Percentiles rank a stretch among this genome's conserved stretches.
Conservation (phyloP, 2,888 invertebrate species). For the Oscheius sp. region DNA sequence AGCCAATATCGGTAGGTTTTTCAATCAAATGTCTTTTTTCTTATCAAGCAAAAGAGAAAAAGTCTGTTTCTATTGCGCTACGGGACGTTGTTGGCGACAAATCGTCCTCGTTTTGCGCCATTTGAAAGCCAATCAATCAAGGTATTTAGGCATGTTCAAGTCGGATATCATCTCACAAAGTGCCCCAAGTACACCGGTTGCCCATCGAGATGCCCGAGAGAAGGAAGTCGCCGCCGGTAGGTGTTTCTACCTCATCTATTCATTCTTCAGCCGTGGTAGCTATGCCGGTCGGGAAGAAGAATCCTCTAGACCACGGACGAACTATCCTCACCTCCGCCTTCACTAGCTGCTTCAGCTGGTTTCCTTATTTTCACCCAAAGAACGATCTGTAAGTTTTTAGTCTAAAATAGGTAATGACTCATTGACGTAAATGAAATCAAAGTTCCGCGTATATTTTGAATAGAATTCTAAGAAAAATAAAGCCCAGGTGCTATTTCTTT, state of each 20-base stretch:
- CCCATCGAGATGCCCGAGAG: conserved; percentile 32
- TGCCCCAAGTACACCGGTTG: conserved; percentile 46
- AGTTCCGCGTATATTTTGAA: neutral
- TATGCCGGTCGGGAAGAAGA: conserved; percentile 26
- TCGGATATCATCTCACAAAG: conserved; percentile 35
- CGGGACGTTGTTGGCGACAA: neutral
- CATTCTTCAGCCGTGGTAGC: neutral
- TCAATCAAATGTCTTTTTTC: neutral
- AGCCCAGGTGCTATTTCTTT: neutral
- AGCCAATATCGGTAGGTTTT: conserved; percentile 2
- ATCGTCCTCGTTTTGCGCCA: neutral
- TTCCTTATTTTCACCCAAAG: conserved; percentile 42
- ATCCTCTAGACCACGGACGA: conserved; percentile 33
- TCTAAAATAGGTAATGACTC: conserved; percentile 1
- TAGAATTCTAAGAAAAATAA: neutral
- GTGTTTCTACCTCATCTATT: neutral
- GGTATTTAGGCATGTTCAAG: conserved; percentile 14
- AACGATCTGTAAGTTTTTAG: conserved; percentile 41
- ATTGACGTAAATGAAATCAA: neutral
- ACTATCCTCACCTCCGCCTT: conserved; percentile 20
- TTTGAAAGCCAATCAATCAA: too few species aligned
- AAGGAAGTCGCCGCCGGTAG: conserved; percentile 8
- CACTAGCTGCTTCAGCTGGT: conserved; percentile 34
- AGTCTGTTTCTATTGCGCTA: neutral
- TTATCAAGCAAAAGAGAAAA: neutral